phyloP scores from a whole-genome alignment of 1,140 invertebrate genomes.

The Bathynomus jamesi region DNA sequence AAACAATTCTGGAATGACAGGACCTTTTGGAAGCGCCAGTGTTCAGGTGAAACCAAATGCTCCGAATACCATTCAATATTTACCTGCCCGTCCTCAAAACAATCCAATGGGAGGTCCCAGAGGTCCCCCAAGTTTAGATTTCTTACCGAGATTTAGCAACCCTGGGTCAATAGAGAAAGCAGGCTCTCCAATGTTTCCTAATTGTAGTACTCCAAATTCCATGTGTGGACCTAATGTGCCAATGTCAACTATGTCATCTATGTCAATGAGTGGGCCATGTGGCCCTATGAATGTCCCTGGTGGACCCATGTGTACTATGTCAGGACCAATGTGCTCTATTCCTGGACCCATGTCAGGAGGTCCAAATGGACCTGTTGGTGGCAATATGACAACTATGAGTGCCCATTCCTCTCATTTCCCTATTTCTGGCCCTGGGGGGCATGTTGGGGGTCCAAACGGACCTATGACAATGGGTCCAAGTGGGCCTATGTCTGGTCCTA shows the following conservation, averaged over 20 bases:
- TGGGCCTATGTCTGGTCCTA: constrained; percentile 37
- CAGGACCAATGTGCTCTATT: constrained; percentile 35
- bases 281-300: constrained; percentile 37
- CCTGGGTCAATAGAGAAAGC: constrained; percentile 39
- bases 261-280: constrained; percentile 35
- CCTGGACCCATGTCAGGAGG: constrained; percentile 37
- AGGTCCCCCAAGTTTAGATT: constrained; percentile 83
- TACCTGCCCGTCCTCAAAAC: constrained; percentile 78
- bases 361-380: constrained; percentile 35
- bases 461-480: constrained; percentile 34
- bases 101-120: constrained; percentile 51
- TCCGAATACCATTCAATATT: constrained; percentile 95
- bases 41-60: constrained; percentile 91
- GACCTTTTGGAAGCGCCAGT: constrained; percentile 54
- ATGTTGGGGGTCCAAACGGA: constrained; percentile 31
- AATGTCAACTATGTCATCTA: constrained; percentile 31
- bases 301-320: constrained; percentile 30
- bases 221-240: constrained; percentile 36
- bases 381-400: constrained; percentile 38
- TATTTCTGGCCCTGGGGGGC: constrained; percentile 37
- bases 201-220: constrained; percentile 31
- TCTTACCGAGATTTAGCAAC: constrained; percentile 75
- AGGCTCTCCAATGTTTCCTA: constrained; percentile 25
- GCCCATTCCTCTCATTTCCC: constrained; percentile 38
- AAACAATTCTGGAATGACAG: constrained; percentile 36